phyloP scores from a whole-genome alignment of 1,140 invertebrate genomes.

The Lordiphosa collinella region DNA sequence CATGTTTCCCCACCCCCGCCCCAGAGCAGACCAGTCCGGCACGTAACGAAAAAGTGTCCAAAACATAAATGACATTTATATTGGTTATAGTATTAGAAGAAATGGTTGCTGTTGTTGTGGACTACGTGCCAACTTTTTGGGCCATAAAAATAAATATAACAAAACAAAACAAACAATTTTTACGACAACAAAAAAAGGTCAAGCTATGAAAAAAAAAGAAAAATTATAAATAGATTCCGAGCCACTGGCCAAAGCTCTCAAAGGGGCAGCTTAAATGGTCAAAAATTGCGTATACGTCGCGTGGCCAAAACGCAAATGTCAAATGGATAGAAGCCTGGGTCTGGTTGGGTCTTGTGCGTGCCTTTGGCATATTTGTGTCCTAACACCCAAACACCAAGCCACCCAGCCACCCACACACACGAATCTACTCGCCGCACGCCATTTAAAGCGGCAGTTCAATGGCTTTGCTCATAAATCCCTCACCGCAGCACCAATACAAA shows the following conservation, averaged over 20 bases:
- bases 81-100: conserved; percentile 69
- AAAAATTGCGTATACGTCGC: conserved; percentile 65
- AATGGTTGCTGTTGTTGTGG: conserved; percentile 13
- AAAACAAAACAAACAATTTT: conserved; percentile 58
- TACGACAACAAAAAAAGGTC: conserved; percentile 50
- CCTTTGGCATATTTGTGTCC: conserved; percentile 60
- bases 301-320: conserved; percentile 41
- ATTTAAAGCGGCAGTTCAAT: conserved; percentile 46
- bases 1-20: not conserved
- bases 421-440: not conserved
- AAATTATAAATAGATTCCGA: conserved; percentile 28
- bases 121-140: conserved; percentile 41
- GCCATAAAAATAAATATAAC: conserved; percentile 41
- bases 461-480: conserved; percentile 64
- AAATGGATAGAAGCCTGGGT: conserved; percentile 12
- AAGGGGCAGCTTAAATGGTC: conserved; percentile 19
- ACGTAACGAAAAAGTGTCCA: conserved; percentile 45
- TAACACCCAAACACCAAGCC: conserved; percentile 3
- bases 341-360: conserved; percentile 40
- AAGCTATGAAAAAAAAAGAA: conserved; percentile 59
- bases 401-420: conserved; percentile 4
- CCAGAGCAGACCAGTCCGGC: conserved; percentile 8
- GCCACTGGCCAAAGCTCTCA: conserved; percentile 26
- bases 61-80: conserved; percentile 76
- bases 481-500: conserved; percentile 59